Conservation (phyloP, 2,797 vertebrate genomes). For the Etheostoma nigrum region DNA sequence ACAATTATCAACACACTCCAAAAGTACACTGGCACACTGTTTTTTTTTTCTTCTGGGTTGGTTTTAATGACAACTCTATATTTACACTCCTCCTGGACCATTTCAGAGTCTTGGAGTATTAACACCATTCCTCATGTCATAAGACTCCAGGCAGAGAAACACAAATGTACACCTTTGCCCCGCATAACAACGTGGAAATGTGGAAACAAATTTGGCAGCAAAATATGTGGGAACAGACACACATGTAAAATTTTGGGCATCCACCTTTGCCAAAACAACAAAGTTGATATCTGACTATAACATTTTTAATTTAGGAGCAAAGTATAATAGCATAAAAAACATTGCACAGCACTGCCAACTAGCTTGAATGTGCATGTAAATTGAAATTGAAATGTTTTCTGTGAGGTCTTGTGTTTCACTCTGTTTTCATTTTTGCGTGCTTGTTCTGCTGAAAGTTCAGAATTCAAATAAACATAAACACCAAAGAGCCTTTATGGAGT, state of each 20-base stretch:
- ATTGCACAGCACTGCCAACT: background rate
- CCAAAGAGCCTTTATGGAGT: background rate
- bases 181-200: constrained; percentile 18
- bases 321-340: background rate
- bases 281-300: background rate
- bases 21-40: background rate
- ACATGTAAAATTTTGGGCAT: constrained; percentile 15
- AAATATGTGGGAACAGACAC: constrained; percentile 8
- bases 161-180: constrained; percentile 46
- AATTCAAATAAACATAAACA: constrained; percentile 17
- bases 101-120: constrained; percentile 50
- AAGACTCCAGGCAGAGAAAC: constrained; percentile 42
- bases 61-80: constrained; percentile 64
- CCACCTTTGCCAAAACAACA: constrained; percentile 1
- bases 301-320: background rate
- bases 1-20: constrained; percentile 25
- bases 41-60: constrained; percentile 37
- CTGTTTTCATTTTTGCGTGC: constrained; percentile 10
- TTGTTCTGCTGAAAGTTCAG: constrained; percentile 13
- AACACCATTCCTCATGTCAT: constrained; percentile 65
- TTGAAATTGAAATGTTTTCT: background rate
- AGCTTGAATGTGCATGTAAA: background rate
- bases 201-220: constrained; percentile 23
- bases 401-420: constrained; percentile 18
- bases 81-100: constrained; percentile 45